Conservation (phyloP, 1,140 invertebrate species). For the Marisa cornuarietis region DNA sequence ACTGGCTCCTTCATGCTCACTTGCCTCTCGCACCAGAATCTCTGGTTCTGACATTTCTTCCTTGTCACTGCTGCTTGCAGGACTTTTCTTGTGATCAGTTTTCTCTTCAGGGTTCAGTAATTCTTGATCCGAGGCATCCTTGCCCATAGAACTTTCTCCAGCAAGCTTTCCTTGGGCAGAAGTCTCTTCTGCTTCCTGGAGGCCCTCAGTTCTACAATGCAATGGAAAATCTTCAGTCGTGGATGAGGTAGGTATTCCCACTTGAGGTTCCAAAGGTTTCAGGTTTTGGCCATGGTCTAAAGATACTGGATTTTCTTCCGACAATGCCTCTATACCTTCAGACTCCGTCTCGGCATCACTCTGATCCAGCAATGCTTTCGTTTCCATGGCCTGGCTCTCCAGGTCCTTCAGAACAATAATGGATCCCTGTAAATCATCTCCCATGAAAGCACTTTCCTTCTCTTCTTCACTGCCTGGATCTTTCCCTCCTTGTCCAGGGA, state of each 20-base stretch:
- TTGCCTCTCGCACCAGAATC: neutral
- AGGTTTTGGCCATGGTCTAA: too few relatives aligned
- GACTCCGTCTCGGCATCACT: too few relatives aligned
- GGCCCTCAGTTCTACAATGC: too few relatives aligned
- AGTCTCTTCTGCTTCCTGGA: too few relatives aligned
- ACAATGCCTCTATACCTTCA: too few relatives aligned
- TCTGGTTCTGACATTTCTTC: constrained; percentile 15
- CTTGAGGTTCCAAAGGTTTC: too few relatives aligned
- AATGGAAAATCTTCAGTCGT: too few relatives aligned
- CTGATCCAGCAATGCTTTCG: too few relatives aligned
- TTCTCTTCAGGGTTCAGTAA: neutral
- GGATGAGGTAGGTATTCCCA: too few relatives aligned
- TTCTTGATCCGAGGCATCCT: neutral
- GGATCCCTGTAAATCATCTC: neutral
- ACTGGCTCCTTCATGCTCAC: neutral
- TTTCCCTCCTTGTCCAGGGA: neutral
- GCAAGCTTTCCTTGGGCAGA: neutral
- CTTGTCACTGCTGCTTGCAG: neutral
- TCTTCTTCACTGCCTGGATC: neutral
- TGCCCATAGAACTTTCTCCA: neutral
- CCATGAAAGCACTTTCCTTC: neutral
- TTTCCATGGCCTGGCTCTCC: too few relatives aligned
- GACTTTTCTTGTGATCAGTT: constrained; percentile 8
- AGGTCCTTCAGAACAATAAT: neutral
- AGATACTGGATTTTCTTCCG: too few relatives aligned